Conservation (phyloP, 1,140 invertebrate genomes). For the Phocides pigmalion region DNA sequence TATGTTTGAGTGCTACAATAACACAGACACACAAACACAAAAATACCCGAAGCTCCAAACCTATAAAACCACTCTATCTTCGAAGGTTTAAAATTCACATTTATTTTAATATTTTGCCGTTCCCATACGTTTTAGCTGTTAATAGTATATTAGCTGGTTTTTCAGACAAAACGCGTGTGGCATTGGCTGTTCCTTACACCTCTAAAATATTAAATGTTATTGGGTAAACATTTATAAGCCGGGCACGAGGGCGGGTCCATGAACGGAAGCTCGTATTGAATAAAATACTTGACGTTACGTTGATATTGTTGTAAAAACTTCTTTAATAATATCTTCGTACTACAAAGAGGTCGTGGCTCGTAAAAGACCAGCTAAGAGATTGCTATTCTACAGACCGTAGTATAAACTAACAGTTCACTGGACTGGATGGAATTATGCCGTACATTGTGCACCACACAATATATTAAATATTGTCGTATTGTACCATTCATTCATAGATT, state of each 20-base stretch:
- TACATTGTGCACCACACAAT: slow-evolving; percentile 9
- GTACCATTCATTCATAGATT: slow-evolving; percentile 30
- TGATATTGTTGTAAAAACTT: neutral
- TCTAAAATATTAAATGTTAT: no score
- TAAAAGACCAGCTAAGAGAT: slow-evolving; percentile 13
- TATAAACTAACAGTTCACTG: slow-evolving; percentile 22
- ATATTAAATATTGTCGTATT: slow-evolving; percentile 28
- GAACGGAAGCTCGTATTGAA: neutral
- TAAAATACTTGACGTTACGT: neutral
- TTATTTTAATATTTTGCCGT: no score
- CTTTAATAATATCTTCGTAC: slow-evolving; percentile 4
- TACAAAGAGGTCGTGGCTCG: slow-evolving; percentile 1
- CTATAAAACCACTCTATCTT: no score
- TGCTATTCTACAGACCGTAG: slow-evolving; percentile 13
- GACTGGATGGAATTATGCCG: slow-evolving; percentile 22
- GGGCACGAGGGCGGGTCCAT: neutral
- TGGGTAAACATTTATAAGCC: no score
- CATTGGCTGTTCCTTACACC: no score
- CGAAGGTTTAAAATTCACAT: no score
- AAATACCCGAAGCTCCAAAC: no score
- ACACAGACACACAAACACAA: no score
- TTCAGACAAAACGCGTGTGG: no score
- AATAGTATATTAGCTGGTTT: no score
- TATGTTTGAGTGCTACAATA: no score
- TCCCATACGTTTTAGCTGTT: no score